Percentiles rank a stretch among this genome's conserved stretches.
Conservation (phyloP, 2,797 vertebrate species). For the Sorex maritimensis region DNA sequence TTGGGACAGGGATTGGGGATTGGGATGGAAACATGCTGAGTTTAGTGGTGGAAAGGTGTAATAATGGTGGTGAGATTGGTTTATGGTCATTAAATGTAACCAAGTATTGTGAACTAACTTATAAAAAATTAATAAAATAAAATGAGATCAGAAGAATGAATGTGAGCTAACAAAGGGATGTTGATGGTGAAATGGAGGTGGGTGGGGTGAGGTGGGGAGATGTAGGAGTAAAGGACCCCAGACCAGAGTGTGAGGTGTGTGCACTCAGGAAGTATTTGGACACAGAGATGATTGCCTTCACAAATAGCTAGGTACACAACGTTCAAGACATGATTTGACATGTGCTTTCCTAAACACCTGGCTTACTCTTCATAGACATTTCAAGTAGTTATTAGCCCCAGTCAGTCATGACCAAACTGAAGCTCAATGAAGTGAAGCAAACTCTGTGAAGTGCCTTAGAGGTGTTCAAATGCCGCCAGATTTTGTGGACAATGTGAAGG, state of each 20-base stretch:
- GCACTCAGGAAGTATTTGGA: background rate
- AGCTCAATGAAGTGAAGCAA: background rate
- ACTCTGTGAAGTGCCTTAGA: background rate
- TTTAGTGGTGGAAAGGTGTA: too few species aligned
- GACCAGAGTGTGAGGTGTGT: background rate
- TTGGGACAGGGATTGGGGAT: too few species aligned
- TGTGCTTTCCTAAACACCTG: background rate
- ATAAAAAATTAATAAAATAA: background rate
- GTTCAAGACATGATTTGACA: background rate
- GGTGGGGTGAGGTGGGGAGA: background rate
- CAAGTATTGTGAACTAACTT: too few species aligned
- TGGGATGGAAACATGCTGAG: too few species aligned
- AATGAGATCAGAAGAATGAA: background rate
- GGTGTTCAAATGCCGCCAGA: background rate
- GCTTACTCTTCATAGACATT: background rate
- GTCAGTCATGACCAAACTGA: background rate
- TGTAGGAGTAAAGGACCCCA: background rate
- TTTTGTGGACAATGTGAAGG: background rate
- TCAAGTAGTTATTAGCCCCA: background rate
- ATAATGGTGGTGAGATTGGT: too few species aligned
- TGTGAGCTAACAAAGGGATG: background rate
- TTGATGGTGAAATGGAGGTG: fast-evolving
- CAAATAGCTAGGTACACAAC: background rate
- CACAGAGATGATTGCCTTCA: too few species aligned
- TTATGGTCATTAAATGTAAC: too few species aligned